phyloP scores from a whole-genome alignment of 1,140 invertebrate genomes.

The Drosophila novamexicana region DNA sequence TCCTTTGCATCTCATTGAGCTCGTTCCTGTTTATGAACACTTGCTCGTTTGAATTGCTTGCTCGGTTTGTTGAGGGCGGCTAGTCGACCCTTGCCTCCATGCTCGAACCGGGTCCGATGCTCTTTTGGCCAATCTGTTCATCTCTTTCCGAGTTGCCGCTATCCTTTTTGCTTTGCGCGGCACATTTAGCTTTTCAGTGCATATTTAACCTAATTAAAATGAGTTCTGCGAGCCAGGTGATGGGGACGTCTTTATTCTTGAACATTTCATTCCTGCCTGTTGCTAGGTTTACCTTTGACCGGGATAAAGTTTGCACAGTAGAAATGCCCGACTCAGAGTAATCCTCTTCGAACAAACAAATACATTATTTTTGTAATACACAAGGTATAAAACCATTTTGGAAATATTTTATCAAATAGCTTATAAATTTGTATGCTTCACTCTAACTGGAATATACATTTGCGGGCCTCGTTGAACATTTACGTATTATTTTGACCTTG shows the following conservation, averaged over 20 bases:
- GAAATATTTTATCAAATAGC: too few relatives aligned
- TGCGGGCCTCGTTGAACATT: background rate
- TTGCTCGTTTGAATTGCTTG: conserved; percentile 24
- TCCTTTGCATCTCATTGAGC: conserved; percentile 81
- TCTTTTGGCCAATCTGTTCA: conserved; percentile 20
- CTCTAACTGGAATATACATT: background rate
- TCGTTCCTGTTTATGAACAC: conserved; percentile 49
- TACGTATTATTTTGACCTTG: background rate
- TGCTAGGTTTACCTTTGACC: background rate
- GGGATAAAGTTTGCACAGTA: background rate
- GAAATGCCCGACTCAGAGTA: background rate
- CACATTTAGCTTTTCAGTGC: conserved; percentile 67
- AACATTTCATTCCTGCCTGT: conserved; percentile 48
- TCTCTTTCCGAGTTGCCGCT: background rate
- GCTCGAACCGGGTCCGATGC: background rate
- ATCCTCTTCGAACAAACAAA: too few relatives aligned
- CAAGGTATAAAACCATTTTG: too few relatives aligned
- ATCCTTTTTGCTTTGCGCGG: conserved; percentile 27
- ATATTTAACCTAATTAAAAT: conserved; percentile 82
- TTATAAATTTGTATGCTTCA: too few relatives aligned
- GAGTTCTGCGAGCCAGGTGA: conserved; percentile 66
- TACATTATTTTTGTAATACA: too few relatives aligned
- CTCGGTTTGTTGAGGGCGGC: conserved; percentile 26
- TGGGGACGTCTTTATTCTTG: conserved; percentile 52
- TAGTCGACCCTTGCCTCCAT: conserved; percentile 6